Base-by-base conservation (phyloP, 2,797 vertebrate genomes). In the Meda fulgida region DNA sequence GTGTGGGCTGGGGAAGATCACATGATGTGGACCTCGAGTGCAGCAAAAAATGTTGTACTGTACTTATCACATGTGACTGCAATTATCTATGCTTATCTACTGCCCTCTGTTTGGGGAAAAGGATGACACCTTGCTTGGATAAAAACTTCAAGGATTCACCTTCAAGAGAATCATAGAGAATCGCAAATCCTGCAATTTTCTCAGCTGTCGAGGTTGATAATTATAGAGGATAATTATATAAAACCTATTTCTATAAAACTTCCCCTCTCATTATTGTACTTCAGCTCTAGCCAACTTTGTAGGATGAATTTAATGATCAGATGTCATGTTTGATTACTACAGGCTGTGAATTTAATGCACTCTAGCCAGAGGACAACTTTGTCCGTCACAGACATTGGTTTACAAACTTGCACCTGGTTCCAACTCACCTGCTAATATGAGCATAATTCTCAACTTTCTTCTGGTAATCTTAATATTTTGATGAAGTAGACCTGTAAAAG, bases 21-120 rank as follows among this genome's bases (percentile, higher is more conserved):
- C 67, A 80, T 88, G 80, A 58, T 31, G 36, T 66, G 78, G 83
- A 84, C 82, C 72, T 78, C 26, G 31, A 87, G 87, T 66, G 63
- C 65, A 60, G 82, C 69, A 71, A 87, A 38, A 60, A 88, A 21
- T 65, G 43, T 60, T 16, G 29, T 55, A 55, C 34, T 75, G 31
- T 85, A 89, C 90, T 85, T 40, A 89, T 89, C 83, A 87, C 84
- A 87, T 21, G 9, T 86, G 83, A 85, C 80, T 78, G 73, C 88
- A 88, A 90, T 87, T 90, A 76, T 71, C 36, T 65, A 60, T 87
- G 84, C 90, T 91, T 89, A 89, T 89, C 73, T 80, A 60, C 71
- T 36, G 83, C 36, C 87, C 86, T 70, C 21, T 83, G 46, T 86
- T 84, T 86, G 79, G 40, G 4, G 83, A 70, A 80, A 70, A 48